Evolutionary conservation across 2,797 vertebrate genomes (phyloP).

Genomic region (Prionace glauca): DNA sequence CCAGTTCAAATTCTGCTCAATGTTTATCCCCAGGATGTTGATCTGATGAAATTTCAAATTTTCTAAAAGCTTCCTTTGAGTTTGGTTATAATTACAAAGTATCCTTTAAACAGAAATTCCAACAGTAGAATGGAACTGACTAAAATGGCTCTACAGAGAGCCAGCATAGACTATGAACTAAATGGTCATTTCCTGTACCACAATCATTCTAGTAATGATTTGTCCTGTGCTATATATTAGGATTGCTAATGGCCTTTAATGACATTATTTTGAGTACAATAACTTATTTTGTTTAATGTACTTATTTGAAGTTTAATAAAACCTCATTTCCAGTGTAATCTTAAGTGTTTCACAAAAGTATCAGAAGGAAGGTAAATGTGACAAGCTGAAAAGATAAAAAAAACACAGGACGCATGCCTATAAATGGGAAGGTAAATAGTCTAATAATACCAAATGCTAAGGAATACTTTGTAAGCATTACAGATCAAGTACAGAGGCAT

Average conservation of each 20-base stretch:
- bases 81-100: neutral
- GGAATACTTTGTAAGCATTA: no score
- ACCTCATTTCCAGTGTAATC: no score
- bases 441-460: no score
- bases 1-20: no score
- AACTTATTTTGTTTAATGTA: neutral
- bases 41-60: neutral
- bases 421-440: no score
- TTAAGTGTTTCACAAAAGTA: neutral
- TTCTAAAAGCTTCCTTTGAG: neutral
- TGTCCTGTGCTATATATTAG: neutral
- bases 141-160: neutral
- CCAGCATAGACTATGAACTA: neutral
- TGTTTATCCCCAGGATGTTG: no score
- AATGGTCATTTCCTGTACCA: neutral
- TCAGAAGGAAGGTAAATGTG: neutral
- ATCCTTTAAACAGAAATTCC: neutral
- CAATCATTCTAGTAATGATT: neutral
- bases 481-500: no score
- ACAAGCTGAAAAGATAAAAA: neutral
- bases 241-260: neutral
- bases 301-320: no score
- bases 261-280: neutral
- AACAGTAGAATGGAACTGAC: neutral
- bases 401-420: neutral